Evolutionary conservation across 1,140 invertebrate species (phyloP).

Genomic region (Thrips palmi): DNA sequence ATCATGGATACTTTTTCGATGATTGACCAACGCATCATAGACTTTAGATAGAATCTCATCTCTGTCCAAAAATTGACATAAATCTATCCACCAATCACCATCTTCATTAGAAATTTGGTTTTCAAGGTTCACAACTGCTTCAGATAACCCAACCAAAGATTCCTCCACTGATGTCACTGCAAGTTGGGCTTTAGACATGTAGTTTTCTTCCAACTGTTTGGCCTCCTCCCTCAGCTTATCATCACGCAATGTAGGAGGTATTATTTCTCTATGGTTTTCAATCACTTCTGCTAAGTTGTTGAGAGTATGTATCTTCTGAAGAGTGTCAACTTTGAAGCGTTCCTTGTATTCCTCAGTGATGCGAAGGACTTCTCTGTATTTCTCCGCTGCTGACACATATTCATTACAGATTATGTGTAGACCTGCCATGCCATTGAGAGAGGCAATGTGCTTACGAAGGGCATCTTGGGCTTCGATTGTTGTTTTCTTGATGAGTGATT

Average conservation of each 20-base stretch:
- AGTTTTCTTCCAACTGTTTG: constrained; percentile 33
- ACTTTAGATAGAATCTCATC: no score
- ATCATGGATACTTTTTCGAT: no score
- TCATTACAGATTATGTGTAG: constrained; percentile 36
- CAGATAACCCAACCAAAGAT: no score
- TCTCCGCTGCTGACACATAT: constrained; percentile 31
- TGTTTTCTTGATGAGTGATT: constrained; percentile 42
- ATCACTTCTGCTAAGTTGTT: constrained; percentile 42
- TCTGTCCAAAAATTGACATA: no score
- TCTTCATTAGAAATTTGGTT: no score
- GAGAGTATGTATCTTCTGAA: constrained; percentile 44
- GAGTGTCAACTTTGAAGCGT: constrained; percentile 31
- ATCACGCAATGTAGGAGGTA: constrained; percentile 33
- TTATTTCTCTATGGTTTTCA: constrained; percentile 19
- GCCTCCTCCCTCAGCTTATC: constrained; percentile 28
- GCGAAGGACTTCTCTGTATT: constrained; percentile 39
- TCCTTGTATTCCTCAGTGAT: constrained; percentile 31
- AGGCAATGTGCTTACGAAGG: constrained; percentile 38
- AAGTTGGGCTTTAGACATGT: no score
- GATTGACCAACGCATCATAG: no score
- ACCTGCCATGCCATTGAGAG: constrained; percentile 47
- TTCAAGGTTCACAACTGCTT: no score
- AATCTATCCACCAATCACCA: no score
- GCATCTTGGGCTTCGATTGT: constrained; percentile 41
- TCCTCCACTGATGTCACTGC: no score